A percentile compares a stretch with the other conserved stretches of the same genome.
These are phyloP conservation scores for Corticium candelabrum DNA, from an alignment of 37 sponge, comb jelly and placozoan species.

Conservation along the genomic window DNA sequence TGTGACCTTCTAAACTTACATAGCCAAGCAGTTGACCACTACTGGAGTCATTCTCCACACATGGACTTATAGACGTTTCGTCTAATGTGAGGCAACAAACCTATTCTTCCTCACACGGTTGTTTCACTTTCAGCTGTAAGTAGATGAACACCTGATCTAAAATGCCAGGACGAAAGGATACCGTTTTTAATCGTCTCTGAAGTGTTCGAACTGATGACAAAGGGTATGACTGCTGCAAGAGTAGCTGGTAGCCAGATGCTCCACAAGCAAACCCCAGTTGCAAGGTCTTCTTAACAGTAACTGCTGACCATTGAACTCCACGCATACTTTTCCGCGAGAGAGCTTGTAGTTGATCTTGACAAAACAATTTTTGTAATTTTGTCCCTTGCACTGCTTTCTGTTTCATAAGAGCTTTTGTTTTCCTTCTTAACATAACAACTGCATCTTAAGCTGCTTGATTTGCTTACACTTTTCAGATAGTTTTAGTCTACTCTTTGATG, in stretches of 20 bases:
- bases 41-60: neutral
- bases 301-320: neutral
- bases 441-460: too few species aligned
- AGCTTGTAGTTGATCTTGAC: neutral
- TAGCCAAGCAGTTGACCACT: neutral
- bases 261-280: neutral
- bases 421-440: too few species aligned
- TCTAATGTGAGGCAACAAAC: neutral
- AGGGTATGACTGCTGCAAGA: neutral
- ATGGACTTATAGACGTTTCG: neutral
- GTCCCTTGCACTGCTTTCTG: too few species aligned
- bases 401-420: neutral
- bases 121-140: neutral
- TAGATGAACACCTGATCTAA: neutral
- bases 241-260: neutral
- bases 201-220: neutral
- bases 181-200: neutral
- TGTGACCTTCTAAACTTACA: neutral
- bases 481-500: too few species aligned
- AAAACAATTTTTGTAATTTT: neutral
- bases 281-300: neutral
- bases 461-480: too few species aligned
- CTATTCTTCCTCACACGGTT: neutral
- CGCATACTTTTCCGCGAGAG: neutral
- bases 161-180: neutral